Conservation (phyloP, 2,113 vertebrate species). For the Paraplagusia blochii region DNA sequence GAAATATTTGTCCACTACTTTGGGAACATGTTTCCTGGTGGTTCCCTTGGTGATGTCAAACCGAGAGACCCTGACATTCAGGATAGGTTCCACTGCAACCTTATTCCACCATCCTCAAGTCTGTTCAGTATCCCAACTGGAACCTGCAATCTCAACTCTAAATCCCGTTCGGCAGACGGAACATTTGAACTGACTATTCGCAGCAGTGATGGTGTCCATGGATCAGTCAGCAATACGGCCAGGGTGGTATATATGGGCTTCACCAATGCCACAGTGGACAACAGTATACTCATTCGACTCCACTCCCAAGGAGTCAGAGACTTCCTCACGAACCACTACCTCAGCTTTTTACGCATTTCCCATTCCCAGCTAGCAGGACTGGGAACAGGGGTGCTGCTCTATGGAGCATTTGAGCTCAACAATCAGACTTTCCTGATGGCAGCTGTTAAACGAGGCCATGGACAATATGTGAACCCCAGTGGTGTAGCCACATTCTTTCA, state of each 20-base stretch:
- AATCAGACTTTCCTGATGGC: constrained; percentile 90
- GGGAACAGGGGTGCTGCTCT: constrained; percentile 88
- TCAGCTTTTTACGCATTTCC: constrained; percentile 88
- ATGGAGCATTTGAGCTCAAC: constrained; percentile 83
- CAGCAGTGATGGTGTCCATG: constrained; percentile 87
- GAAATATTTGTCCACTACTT: constrained; percentile 94
- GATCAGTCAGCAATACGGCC: constrained; percentile 82
- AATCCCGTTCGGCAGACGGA: constrained; percentile 86
- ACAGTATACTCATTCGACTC: constrained; percentile 89
- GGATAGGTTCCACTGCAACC: constrained; percentile 90
- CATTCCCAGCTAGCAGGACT: constrained; percentile 89
- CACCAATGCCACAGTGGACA: constrained; percentile 88
- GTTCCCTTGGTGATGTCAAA: constrained; percentile 86
- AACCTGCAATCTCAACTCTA: constrained; percentile 86
- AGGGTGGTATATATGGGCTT: constrained; percentile 87
- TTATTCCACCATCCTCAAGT: constrained; percentile 83
- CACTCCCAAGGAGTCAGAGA: constrained; percentile 74
- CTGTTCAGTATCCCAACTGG: constrained; percentile 87
- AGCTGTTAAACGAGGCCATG: constrained; percentile 81
- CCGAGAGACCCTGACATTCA: constrained; percentile 91
- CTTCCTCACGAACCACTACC: constrained; percentile 91
- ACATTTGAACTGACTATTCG: constrained; percentile 86
- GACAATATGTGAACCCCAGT: constrained; percentile 89
- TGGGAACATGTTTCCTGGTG: constrained; percentile 90
- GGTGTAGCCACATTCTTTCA: constrained; percentile 96